These are phyloP conservation scores for Hiodon tergisus DNA, from an alignment of 2,113 vertebrate species.

Conservation along the genomic window DNA sequence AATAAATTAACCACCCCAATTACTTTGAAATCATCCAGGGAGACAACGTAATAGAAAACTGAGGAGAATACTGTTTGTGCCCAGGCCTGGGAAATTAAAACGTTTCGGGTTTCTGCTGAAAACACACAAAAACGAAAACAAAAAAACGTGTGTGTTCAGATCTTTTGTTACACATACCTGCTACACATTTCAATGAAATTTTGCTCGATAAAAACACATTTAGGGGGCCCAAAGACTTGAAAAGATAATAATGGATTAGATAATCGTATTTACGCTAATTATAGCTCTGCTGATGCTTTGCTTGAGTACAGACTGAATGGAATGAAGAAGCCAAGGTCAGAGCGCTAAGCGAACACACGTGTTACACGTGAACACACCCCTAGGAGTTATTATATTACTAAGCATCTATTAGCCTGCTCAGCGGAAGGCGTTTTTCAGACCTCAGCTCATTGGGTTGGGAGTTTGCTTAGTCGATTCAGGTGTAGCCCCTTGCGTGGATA, in stretches of 20 bases:
- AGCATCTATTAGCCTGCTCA: no score
- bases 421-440: no score
- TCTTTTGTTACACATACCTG: background rate
- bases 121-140: background rate
- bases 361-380: no score
- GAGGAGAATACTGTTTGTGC: conserved; percentile 78
- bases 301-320: background rate
- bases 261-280: background rate
- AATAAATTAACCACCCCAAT: conserved; percentile 99
- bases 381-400: no score
- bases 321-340: no score
- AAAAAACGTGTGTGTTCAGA: background rate
- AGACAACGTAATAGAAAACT: conserved; percentile 83
- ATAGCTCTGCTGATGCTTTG: background rate
- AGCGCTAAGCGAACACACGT: no score
- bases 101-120: conserved; percentile 44
- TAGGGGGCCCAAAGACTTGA: background rate
- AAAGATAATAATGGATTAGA: background rate
- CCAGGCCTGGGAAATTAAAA: conserved; percentile 54
- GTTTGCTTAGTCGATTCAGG: no score
- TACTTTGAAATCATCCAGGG: conserved; percentile 99
- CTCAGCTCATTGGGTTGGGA: no score
- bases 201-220: background rate
- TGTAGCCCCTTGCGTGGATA: no score
- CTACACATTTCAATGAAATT: background rate